Conservation (phyloP, 1,140 invertebrate genomes). For the Drosophila novamexicana region DNA sequence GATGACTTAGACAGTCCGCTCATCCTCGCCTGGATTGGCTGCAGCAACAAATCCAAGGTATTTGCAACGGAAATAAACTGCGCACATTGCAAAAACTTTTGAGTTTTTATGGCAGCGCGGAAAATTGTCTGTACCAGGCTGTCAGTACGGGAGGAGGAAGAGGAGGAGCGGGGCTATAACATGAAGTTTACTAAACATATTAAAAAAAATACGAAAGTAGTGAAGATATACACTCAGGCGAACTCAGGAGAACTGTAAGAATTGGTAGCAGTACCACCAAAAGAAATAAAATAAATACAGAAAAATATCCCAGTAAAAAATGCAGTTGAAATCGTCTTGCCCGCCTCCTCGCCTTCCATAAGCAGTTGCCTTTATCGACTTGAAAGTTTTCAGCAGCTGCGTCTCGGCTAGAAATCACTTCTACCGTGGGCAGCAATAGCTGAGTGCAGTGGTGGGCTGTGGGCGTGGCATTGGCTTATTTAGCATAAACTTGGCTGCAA, state of each 20-base stretch:
- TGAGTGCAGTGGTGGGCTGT: not conserved
- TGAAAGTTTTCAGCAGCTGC: slow-evolving; percentile 59
- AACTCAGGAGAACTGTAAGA: slow-evolving; percentile 62
- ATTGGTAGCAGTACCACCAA: slow-evolving; percentile 65
- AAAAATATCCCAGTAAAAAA: slow-evolving; percentile 40
- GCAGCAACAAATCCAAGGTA: slow-evolving; percentile 72
- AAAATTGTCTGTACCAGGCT: slow-evolving; percentile 64
- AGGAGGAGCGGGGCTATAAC: slow-evolving; percentile 32
- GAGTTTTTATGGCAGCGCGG: slow-evolving; percentile 79
- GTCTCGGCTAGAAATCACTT: slow-evolving; percentile 34
- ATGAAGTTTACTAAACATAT: slow-evolving; percentile 80
- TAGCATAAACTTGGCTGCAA: slow-evolving; percentile 71
- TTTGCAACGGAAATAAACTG: slow-evolving; percentile 81
- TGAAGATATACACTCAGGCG: slow-evolving; percentile 42
- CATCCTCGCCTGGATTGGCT: not conserved
- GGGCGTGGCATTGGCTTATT: slow-evolving; percentile 68
- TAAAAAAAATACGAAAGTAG: slow-evolving; percentile 50
- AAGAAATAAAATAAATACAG: slow-evolving; percentile 76
- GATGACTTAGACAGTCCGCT: slow-evolving; percentile 30
- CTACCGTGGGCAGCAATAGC: slow-evolving; percentile 25
- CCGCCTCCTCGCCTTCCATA: not conserved
- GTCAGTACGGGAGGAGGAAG: not conserved
- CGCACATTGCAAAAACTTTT: slow-evolving; percentile 68
- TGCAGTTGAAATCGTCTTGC: slow-evolving; percentile 46
- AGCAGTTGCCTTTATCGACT: slow-evolving; percentile 65